Conservation (phyloP, 1,140 invertebrate species). For the Prorops nasuta region DNA sequence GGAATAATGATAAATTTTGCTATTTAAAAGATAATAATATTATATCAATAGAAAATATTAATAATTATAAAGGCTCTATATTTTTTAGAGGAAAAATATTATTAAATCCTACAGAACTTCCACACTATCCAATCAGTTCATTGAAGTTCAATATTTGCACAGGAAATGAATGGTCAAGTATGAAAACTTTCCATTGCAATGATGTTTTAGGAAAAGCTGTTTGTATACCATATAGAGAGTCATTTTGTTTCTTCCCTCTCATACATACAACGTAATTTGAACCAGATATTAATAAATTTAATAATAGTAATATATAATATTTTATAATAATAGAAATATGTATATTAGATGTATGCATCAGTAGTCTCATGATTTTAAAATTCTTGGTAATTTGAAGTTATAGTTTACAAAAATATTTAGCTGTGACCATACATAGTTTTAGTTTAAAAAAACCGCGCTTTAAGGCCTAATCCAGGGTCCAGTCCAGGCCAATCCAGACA, state of each 20-base stretch:
- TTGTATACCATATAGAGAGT: constrained; percentile 5
- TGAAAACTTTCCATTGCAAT: neutral
- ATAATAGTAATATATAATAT: too few relatives aligned
- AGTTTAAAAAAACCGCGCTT: too few relatives aligned
- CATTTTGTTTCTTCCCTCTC: constrained; percentile 8
- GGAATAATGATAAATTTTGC: constrained; percentile 1
- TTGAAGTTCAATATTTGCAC: neutral
- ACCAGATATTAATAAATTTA: too few relatives aligned
- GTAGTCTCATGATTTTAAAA: too few relatives aligned
- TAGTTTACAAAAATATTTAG: too few relatives aligned
- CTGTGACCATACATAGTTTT: too few relatives aligned
- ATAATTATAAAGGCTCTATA: neutral
- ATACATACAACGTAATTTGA: too few relatives aligned
- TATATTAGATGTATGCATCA: too few relatives aligned
- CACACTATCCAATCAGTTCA: constrained; percentile 10
- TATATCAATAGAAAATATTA: constrained; percentile 6
- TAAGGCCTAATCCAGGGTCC: too few relatives aligned
- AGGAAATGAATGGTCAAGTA: constrained; percentile 11
- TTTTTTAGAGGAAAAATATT: constrained; percentile 4
- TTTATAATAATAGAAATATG: too few relatives aligned
- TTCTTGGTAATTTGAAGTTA: too few relatives aligned
- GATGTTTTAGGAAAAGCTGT: constrained; percentile 11
- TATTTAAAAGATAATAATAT: neutral
- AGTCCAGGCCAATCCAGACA: too few relatives aligned
- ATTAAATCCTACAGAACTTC: neutral